Base-by-base conservation (phyloP, 1,140 invertebrate species). In the Drosophila mauritiana region DNA sequence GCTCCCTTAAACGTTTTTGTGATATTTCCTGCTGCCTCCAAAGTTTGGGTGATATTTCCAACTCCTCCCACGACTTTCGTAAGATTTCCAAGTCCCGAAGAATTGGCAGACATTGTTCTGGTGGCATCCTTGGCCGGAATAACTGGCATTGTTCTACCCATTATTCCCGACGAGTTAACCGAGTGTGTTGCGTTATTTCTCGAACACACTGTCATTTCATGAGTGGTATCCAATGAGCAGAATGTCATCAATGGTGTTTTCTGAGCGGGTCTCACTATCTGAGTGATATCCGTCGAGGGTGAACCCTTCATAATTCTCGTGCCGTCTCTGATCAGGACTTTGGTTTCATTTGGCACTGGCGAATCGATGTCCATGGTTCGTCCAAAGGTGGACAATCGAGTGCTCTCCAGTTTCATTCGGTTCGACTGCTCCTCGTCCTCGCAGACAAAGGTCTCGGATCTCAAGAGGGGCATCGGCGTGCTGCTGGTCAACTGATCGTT, bases 401-500 rank as follows among this genome's bases (percentile, higher is more conserved):
- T 59, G 13, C 27, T 59, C 42, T 79, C 72, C 70, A 88, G 13
- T 12, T 51, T 58, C 6, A 7, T 43, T 4, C 39, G 54, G 36
- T 31, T 11, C 11, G 51, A 7, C 37, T 70, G 68, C 43, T 64
- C 54, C 25, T 80, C 80, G 40, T 89, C 83, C 15, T 74, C 68
- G 27, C 91, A 89, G 0, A 92, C 80, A 80, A 92, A 92, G 4
- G 91, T 92, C 40, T 92, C 91, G 48, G 91, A 91, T 6, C 91
- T 74, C 52, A 90, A 63, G 0, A 91, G 63, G 0, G 86, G 64
- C 55, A 77, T 74, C 0, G 90, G 90, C 0, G 83, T 90, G 34
- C 77, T 91, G 53, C 57, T 80, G 27, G 64, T 73, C 1, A 89
- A 11, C 20, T 63, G 62, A 37, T 58, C 49, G 31, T 31, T 78